phyloP scores from a whole-genome alignment of 2,113 vertebrate species.

The Rhinolophus sinicus region DNA sequence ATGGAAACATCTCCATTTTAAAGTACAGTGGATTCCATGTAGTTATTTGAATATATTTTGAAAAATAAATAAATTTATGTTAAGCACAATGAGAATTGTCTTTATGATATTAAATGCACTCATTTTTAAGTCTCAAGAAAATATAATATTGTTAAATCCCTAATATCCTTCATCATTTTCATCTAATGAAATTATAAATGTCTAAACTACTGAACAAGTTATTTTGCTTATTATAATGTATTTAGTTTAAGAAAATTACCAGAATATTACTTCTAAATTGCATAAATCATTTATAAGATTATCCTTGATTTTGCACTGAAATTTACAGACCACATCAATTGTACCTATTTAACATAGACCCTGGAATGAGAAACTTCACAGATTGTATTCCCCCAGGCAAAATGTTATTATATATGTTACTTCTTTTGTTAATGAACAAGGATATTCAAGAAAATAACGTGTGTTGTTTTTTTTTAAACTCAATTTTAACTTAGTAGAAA shows the following conservation, averaged over 20 bases:
- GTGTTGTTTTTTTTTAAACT: not conserved
- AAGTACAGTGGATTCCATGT: not conserved
- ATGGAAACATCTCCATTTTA: not conserved
- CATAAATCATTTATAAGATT: slow-evolving; percentile 35
- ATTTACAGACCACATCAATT: not conserved
- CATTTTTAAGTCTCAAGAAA: not conserved
- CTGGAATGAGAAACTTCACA: not conserved
- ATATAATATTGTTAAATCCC: not conserved
- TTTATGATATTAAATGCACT: not conserved
- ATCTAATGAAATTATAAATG: not conserved
- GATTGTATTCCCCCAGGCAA: not conserved
- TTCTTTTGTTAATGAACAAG: not conserved
- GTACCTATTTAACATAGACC: slow-evolving; percentile 46
- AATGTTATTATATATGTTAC: not conserved
- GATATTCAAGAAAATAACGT: not conserved
- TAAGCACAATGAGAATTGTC: not conserved
- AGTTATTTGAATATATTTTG: not conserved
- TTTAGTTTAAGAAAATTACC: not conserved
- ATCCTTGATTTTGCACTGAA: slow-evolving; percentile 6
- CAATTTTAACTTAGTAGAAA: not conserved
- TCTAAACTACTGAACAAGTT: not conserved
- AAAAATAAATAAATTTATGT: slow-evolving; percentile 37
- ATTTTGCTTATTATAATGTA: not conserved
- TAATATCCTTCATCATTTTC: not conserved
- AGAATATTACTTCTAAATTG: not conserved